Base-by-base conservation (phyloP, 2,888 invertebrate species). In the Hydriomena furcata region DNA sequence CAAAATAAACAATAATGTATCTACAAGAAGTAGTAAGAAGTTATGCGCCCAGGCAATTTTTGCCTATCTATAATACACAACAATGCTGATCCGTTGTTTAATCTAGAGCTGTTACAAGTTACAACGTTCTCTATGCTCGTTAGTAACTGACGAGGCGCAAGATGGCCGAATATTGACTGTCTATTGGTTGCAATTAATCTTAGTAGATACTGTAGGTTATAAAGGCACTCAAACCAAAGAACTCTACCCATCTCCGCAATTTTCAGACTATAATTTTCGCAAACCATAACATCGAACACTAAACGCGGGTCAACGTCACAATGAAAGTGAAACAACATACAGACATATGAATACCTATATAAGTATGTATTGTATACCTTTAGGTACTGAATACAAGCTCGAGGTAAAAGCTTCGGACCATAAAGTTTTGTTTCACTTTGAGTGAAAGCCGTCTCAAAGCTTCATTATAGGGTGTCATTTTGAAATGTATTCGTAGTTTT, bases 341-440 rank as follows among this genome's bases (percentile, higher is more conserved):
- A 43, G 17, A 45, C 47, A 31, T 36, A 24, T 2, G n/a, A 47
- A 7, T 21, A 27, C 17, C 17, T 17, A 17, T 4, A 17, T 2
- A 17, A 17, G n/a, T 38, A 25, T n/a, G 3, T 23, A 20, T 17
- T 11, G n/a, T 2, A n/a, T 34, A 45, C 12, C 1, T 30, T 37
- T 38, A 38, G 7, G 25, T 37, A 42, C 40, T 10, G 2, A 20
- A 21, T 60, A 60, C 48, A 57, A 60, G 65, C 55, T 62, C 48
- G 55, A 56, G 65, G 68, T 74, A 70, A 74, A 63, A 74, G 74
- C 73, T 65, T 67, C 61, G 49, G 52, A 61, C 66, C 59, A 72
- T 74, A 73, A 74, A 71, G 63, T 65, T 71, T 71, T 63, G 66
- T 67, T 68, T 63, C 65, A 65, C 60, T 65, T 52, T 60, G 58